Conservation (phyloP, 2,888 invertebrate species). For the Acanthosepion lycidas region DNA sequence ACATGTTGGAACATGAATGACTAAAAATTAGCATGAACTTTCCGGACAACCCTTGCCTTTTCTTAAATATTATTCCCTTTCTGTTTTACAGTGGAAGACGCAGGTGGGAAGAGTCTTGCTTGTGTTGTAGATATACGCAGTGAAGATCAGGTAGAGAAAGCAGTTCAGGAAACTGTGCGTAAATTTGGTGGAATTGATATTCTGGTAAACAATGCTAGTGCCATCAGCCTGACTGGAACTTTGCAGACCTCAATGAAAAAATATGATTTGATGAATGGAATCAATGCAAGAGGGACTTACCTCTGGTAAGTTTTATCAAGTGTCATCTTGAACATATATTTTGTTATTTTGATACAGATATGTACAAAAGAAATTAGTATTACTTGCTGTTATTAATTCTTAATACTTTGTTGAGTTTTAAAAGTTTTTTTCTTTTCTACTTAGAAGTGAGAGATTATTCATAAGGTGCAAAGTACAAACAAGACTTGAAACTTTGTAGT, state of each 20-base stretch:
- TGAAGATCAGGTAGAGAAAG: slow-evolving; percentile 80
- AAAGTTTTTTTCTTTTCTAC: too few species aligned
- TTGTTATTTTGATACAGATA: too few species aligned
- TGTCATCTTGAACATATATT: too few species aligned
- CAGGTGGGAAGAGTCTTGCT: slow-evolving; percentile 89
- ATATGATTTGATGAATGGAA: slow-evolving; percentile 95
- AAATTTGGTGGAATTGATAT: slow-evolving; percentile 97
- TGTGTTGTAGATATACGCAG: slow-evolving; percentile 91
- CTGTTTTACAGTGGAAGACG: slow-evolving; percentile 83
- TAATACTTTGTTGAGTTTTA: too few species aligned
- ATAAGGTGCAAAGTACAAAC: too few species aligned
- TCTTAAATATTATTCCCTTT: background rate
- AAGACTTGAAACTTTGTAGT: too few species aligned
- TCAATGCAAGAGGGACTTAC: slow-evolving; percentile 96
- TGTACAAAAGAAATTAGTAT: background rate
- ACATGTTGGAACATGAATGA: too few species aligned
- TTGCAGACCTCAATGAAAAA: slow-evolving; percentile 92
- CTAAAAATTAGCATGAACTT: too few species aligned
- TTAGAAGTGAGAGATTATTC: too few species aligned
- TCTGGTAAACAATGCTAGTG: slow-evolving; percentile 94
- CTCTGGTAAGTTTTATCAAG: slow-evolving; percentile 81
- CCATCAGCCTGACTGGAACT: slow-evolving; percentile 85
- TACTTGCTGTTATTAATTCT: background rate
- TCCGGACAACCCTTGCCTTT: background rate
- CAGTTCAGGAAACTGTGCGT: slow-evolving; percentile 80